Evolutionary conservation across 2,113 vertebrate species (phyloP).

Genomic region (Cyanistes caeruleus): DNA sequence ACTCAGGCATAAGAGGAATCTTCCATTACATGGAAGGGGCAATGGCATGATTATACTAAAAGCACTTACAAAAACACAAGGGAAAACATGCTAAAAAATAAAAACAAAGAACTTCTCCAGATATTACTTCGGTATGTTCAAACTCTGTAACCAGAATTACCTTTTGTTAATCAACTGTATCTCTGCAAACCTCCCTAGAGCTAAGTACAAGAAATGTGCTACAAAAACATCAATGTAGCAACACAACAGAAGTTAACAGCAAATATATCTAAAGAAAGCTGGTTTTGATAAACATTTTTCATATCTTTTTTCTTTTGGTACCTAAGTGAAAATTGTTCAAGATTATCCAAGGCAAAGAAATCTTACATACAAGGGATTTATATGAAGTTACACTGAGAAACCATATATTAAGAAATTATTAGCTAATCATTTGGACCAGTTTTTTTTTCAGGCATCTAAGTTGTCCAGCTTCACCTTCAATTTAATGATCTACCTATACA

Average conservation of each 20-base stretch:
- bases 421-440: not conserved
- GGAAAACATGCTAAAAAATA: not conserved
- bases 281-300: not conserved
- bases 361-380: not conserved
- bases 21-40: not conserved
- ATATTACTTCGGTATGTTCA: not conserved
- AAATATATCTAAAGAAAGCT: not conserved
- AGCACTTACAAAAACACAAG: not conserved
- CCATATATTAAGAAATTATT: not conserved
- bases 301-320: not conserved
- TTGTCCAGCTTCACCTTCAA: not conserved
- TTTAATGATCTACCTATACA: not conserved
- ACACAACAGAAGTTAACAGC: not conserved
- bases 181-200: not conserved
- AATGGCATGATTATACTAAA: not conserved
- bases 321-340: not conserved
- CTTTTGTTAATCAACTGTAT: not conserved
- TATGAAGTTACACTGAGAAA: not conserved
- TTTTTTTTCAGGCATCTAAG: slow-evolving; percentile 7
- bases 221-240: not conserved
- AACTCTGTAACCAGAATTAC: not conserved
- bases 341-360: not conserved
- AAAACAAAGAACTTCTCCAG: not conserved
- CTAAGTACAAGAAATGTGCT: not conserved
- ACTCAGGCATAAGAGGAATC: not conserved